Evolutionary conservation across 1,140 invertebrate species (phyloP).

Genomic region (Neotoxoptera formosana): DNA sequence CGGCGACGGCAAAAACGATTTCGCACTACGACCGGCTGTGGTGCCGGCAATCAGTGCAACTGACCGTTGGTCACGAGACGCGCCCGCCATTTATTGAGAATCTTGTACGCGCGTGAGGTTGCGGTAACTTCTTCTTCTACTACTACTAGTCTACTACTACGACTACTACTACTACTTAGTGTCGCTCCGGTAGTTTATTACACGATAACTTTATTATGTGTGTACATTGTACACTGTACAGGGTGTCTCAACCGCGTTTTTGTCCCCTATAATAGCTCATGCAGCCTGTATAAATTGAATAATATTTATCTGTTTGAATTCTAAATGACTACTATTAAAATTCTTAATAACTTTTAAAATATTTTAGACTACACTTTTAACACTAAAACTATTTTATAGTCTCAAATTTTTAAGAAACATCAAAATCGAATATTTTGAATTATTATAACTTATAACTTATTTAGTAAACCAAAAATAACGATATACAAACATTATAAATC

Average conservation of each 20-base stretch:
- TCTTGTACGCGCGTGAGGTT: conserved; percentile 27
- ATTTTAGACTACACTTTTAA: not conserved
- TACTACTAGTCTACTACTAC: not conserved
- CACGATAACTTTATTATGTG: not conserved
- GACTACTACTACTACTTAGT: not conserved
- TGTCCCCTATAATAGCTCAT: not conserved
- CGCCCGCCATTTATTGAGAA: conserved; percentile 42
- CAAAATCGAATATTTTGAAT: not conserved
- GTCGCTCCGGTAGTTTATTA: not conserved
- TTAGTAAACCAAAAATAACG: not conserved
- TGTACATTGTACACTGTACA: not conserved
- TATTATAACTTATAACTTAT: not conserved
- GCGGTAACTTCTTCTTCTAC: conserved; percentile 39
- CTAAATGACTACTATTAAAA: not conserved
- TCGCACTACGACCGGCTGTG: conserved; percentile 47
- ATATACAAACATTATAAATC: not conserved
- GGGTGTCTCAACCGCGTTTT: not conserved
- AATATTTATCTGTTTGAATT: not conserved
- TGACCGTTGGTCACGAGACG: conserved; percentile 52
- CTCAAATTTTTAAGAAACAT: not conserved
- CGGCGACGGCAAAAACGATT: not conserved
- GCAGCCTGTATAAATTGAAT: not conserved
- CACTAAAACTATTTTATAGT: not conserved
- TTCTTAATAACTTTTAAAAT: not conserved
- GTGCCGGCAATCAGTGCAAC: conserved; percentile 34